Evolutionary conservation across 2,888 invertebrate species (phyloP).

Genomic region (Megamerina dolium): DNA sequence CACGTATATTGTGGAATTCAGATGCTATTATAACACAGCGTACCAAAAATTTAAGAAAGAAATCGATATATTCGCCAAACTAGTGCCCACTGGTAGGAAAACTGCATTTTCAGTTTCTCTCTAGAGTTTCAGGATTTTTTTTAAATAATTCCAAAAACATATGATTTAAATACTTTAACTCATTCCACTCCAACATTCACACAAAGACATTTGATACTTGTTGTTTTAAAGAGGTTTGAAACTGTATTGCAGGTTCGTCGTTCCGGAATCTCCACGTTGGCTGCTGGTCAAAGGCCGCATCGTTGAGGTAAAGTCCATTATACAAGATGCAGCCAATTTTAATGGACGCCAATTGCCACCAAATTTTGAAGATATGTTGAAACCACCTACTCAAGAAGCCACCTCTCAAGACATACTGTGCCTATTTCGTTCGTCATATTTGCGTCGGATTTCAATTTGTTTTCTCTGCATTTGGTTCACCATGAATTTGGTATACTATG

Average conservation of each 20-base stretch:
- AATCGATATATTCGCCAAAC: too few species aligned
- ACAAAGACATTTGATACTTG: too few species aligned
- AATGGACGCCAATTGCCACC: conserved; percentile 61
- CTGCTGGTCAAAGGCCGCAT: conserved; percentile 64
- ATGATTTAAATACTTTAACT: too few species aligned
- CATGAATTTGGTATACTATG: conserved; percentile 53
- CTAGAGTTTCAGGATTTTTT: too few species aligned
- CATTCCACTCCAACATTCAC: too few species aligned
- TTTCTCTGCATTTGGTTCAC: conserved; percentile 71
- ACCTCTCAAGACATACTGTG: conserved; percentile 57
- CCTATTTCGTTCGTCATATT: conserved; percentile 59
- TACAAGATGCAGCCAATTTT: conserved; percentile 60
- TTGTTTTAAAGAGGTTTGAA: too few species aligned
- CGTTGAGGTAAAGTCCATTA: conserved; percentile 62
- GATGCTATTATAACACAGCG: too few species aligned
- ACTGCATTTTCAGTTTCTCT: too few species aligned
- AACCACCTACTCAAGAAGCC: conserved; percentile 51
- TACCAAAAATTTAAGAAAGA: too few species aligned
- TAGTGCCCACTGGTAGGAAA: too few species aligned
- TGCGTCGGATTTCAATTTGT: conserved; percentile 64
- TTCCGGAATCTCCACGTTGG: conserved; percentile 79
- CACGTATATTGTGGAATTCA: too few species aligned
- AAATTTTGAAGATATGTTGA: conserved; percentile 63
- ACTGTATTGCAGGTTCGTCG: conserved; percentile 68
- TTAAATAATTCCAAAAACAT: too few species aligned